These are phyloP conservation scores for Deroptyus accipitrinus DNA, from an alignment of 2,113 vertebrate genomes.

Conservation along the genomic window DNA sequence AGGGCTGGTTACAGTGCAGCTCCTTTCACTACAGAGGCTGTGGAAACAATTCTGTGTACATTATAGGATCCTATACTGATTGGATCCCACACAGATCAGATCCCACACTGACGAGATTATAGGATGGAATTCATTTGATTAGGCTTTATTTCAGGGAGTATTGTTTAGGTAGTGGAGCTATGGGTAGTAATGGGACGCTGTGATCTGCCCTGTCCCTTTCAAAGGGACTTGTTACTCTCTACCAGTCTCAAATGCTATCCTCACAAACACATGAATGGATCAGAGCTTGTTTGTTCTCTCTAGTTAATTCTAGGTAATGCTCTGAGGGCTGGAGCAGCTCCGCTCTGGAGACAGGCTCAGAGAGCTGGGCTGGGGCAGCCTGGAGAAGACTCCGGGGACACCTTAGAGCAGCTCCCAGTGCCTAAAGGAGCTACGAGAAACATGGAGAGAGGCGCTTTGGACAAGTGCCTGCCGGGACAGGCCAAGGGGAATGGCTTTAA, in stretches of 20 bases:
- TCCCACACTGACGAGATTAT: not conserved
- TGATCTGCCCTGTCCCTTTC: not conserved
- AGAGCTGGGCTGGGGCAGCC: not conserved
- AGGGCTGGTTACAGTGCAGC: not conserved
- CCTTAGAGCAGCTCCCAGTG: not conserved
- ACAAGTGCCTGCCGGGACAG: not conserved
- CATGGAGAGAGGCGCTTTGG: not conserved
- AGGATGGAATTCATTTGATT: not conserved
- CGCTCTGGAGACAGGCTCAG: not conserved
- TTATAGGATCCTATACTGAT: fast-evolving
- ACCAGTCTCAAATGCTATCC: not conserved
- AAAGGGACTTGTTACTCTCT: not conserved
- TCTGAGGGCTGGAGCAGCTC: not conserved
- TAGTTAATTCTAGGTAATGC: not conserved
- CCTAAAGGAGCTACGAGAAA: not conserved
- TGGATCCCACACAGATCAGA: not conserved
- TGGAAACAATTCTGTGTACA: not conserved
- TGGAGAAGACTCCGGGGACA: not conserved
- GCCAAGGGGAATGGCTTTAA: not conserved
- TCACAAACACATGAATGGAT: not conserved
- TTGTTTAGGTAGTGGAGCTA: not conserved
- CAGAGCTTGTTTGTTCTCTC: not conserved
- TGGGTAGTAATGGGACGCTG: fast-evolving
- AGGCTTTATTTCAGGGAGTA: not conserved
- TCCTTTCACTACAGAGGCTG: not conserved